These are phyloP conservation scores for Cosmorhoe ocellata DNA, from an alignment of 2,888 invertebrate genomes.

Conservation along the genomic window DNA sequence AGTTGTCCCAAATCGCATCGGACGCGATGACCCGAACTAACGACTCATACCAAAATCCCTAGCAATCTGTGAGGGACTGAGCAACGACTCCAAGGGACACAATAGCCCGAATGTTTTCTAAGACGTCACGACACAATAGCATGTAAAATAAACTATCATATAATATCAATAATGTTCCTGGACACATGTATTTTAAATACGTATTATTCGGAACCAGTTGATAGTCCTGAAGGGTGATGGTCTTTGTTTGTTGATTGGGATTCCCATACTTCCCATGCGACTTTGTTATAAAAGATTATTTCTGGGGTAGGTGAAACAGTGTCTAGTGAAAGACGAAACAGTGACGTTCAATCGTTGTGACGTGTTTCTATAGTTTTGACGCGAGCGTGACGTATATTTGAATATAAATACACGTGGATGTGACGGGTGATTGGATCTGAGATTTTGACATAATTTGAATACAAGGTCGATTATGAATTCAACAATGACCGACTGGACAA, in stretches of 20 bases:
- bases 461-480: conserved; percentile 12
- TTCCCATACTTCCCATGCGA: conserved; percentile 67
- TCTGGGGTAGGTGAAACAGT: conserved; percentile 41
- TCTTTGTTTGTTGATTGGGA: conserved; percentile 63
- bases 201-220: conserved; percentile 79
- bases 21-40: conserved; percentile 78
- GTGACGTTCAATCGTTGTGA: conserved; percentile 68
- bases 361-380: conserved; percentile 71
- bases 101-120: conserved; percentile 43
- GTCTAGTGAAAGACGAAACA: conserved; percentile 58
- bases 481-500: conserved; percentile 1
- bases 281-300: conserved; percentile 52
- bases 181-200: conserved; percentile 82
- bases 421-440: conserved; percentile 37
- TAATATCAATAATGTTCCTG: conserved; percentile 80
- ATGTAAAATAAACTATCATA: conserved; percentile 80
- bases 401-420: conserved; percentile 57
- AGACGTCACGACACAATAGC: conserved; percentile 55
- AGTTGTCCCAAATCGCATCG: conserved; percentile 81
- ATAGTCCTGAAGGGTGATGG: conserved; percentile 51
- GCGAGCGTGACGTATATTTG: conserved; percentile 63
- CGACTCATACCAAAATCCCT: conserved; percentile 77
- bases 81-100: conserved; percentile 41
- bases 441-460: conserved; percentile 25
- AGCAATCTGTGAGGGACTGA: conserved; percentile 41